These are phyloP conservation scores for Temnothorax ravouxi DNA, from an alignment of 2,888 invertebrate species.

Conservation along the genomic window DNA sequence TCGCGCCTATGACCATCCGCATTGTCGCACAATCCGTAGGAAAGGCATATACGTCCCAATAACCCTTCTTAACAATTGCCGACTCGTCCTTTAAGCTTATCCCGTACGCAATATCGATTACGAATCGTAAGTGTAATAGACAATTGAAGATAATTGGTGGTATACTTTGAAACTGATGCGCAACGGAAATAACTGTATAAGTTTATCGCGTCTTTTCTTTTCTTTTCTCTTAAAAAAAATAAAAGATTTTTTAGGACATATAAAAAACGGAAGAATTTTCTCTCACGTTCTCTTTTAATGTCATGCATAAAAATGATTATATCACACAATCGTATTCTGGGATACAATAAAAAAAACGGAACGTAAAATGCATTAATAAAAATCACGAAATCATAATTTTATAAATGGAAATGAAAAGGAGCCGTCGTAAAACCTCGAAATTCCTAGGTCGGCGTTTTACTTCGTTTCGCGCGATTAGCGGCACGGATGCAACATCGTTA, in stretches of 20 bases:
- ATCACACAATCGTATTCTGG: neutral
- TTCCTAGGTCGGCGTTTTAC: slow-evolving; percentile 54
- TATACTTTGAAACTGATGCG: neutral
- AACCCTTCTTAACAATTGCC: slow-evolving; percentile 31
- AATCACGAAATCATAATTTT: slow-evolving; percentile 16
- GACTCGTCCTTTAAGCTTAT: slow-evolving; percentile 30
- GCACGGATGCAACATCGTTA: slow-evolving; percentile 71
- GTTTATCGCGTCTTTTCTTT: neutral
- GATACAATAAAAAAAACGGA: neutral
- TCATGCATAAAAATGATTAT: neutral
- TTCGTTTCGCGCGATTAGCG: slow-evolving; percentile 70
- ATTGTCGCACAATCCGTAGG: slow-evolving; percentile 47
- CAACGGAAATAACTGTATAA: neutral
- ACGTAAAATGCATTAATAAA: slow-evolving; percentile 12
- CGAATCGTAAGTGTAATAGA: slow-evolving; percentile 26
- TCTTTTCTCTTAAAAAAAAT: neutral
- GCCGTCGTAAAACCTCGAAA: neutral
- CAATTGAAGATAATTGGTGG: slow-evolving; percentile 27
- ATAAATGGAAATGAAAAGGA: slow-evolving; percentile 13
- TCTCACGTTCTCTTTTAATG: neutral
- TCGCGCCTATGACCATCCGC: slow-evolving; percentile 51
- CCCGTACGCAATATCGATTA: slow-evolving; percentile 22
- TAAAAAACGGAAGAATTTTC: neutral
- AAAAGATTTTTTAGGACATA: neutral
- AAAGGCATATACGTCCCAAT: slow-evolving; percentile 50